phyloP scores from a whole-genome alignment of 2,888 invertebrate species.

The Drosophila rubida region DNA sequence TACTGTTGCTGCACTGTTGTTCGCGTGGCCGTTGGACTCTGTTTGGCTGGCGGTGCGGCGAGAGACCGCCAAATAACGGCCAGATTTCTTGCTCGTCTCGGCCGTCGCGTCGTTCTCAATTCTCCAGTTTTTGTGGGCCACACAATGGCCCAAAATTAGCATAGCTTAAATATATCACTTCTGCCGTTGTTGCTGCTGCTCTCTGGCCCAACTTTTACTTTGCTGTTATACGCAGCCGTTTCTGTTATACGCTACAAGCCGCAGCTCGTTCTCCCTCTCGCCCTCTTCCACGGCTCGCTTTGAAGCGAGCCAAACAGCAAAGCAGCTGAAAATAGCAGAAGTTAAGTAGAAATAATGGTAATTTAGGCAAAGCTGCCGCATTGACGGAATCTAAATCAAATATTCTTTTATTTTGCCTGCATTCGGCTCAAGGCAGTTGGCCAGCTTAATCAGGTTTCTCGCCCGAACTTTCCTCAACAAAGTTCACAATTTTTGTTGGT shows the following conservation, averaged over 20 bases:
- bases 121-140: slow-evolving; percentile 17
- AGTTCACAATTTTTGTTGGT: no score
- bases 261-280: slow-evolving; percentile 2
- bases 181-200: background rate
- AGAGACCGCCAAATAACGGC: slow-evolving; percentile 52
- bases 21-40: slow-evolving; percentile 39
- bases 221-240: slow-evolving; percentile 38
- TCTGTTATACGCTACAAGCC: slow-evolving; percentile 13
- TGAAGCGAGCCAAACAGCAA: no score
- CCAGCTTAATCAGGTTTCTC: no score
- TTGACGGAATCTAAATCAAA: no score
- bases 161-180: slow-evolving; percentile 36
- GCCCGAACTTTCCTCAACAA: no score
- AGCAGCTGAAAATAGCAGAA: no score
- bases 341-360: no score
- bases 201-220: slow-evolving; percentile 53
- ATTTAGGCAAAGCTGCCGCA: no score
- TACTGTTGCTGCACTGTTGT: slow-evolving; percentile 38
- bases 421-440: no score
- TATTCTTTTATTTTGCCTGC: no score
- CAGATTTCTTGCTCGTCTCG: slow-evolving; percentile 14
- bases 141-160: slow-evolving; percentile 41
- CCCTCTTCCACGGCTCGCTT: background rate
- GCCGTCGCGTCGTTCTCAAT: slow-evolving; percentile 51
- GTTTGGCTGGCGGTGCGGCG: slow-evolving; percentile 41